A percentile compares a stretch with the other conserved stretches of the same genome.
Conservation (phyloP, 1,140 invertebrate genomes). For the Argopecten irradians region DNA sequence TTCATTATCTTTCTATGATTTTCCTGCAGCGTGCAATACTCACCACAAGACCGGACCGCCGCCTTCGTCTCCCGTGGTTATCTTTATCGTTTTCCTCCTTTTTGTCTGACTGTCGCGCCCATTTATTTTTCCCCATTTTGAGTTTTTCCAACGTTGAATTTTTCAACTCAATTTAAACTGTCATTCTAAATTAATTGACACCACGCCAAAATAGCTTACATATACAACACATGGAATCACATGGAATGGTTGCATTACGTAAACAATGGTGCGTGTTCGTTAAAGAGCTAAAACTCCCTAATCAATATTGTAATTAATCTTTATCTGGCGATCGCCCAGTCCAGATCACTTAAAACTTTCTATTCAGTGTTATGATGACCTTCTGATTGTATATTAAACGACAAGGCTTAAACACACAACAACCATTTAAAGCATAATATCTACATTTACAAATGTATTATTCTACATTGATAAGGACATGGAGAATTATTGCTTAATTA, state of each 20-base stretch:
- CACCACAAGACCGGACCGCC: neutral
- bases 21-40: neutral
- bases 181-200: neutral
- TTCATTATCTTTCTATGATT: too few relatives aligned
- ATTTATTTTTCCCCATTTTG: slow-evolving; percentile 1
- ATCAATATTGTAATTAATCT: neutral
- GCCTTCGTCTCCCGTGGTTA: neutral
- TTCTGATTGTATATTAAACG: too few relatives aligned
- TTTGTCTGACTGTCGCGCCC: neutral
- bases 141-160: neutral
- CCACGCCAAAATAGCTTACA: neutral
- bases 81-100: neutral
- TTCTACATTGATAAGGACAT: too few relatives aligned
- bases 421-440: too few relatives aligned
- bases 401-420: too few relatives aligned
- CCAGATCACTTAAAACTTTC: neutral
- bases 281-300: neutral
- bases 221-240: neutral
- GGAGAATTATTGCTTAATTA: too few relatives aligned
- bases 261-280: neutral
- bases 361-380: too few relatives aligned
- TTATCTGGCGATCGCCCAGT: neutral
- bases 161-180: neutral
- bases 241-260: neutral
- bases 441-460: too few relatives aligned